phyloP scores from a whole-genome alignment of 2,888 invertebrate genomes.

The Idaea biselata region DNA sequence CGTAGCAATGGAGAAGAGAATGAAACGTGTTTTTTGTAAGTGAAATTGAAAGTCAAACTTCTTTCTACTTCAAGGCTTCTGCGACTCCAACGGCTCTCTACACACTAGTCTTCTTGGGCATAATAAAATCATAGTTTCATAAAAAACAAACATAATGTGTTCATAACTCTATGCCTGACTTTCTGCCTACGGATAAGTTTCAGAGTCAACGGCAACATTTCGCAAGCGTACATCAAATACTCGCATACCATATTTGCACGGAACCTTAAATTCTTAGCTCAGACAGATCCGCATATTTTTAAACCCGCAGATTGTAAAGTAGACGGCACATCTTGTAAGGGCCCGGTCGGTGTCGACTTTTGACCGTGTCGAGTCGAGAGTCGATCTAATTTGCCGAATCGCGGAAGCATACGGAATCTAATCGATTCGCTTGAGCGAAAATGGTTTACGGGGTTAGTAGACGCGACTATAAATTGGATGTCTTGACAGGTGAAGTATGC shows the following conservation, averaged over 20 bases:
- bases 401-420: conserved; percentile 75
- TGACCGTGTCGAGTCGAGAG: conserved; percentile 77
- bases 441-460: conserved; percentile 29
- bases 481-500: conserved; percentile 20
- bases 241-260: conserved; percentile 20
- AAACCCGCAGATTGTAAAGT: conserved; percentile 60
- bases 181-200: too few relatives aligned
- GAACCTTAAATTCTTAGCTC: conserved; percentile 39
- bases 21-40: too few relatives aligned
- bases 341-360: conserved; percentile 71
- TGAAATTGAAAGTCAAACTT: too few relatives aligned
- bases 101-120: too few relatives aligned
- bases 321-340: conserved; percentile 62
- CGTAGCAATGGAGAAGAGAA: too few relatives aligned
- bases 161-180: too few relatives aligned
- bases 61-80: too few relatives aligned
- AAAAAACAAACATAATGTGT: too few relatives aligned
- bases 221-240: not conserved
- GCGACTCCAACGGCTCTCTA: too few relatives aligned
- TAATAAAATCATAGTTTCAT: too few relatives aligned
- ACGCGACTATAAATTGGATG: conserved; percentile 25
- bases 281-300: conserved; percentile 45
- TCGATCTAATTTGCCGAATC: conserved; percentile 76
- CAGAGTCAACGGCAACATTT: too few relatives aligned
- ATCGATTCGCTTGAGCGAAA: conserved; percentile 54